Base-by-base conservation (phyloP, 37 sponge, comb jelly and placozoan species). In the Eunapius fragilis region DNA sequence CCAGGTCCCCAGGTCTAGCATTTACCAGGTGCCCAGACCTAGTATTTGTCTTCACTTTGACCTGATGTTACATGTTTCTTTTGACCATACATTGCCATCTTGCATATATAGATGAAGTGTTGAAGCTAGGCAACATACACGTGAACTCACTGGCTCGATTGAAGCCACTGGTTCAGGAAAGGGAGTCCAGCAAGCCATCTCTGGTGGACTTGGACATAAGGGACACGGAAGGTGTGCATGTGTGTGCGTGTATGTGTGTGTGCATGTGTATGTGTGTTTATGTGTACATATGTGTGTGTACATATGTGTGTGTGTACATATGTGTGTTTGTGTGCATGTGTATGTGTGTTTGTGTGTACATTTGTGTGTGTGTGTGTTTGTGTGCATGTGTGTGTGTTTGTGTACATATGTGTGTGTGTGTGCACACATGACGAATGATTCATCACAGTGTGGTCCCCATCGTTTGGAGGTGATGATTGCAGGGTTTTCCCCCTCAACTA, bases 211-310 rank as follows among this genome's bases (percentile, higher is more conserved):
- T 86, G 37, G 72, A 81, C 12, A 34, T 28, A 17, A 48, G 12
- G 11, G 70, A 68, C 35, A 23, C 26, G 14, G 26, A 48, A 48
- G 33, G 84, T 78, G 79, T 78, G 79, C 48, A 49, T 78, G 79
- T 78, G 79, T 78, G 79, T 78, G 79, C 48, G 79, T 78, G 79
- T 78, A 49, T 78, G 79, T 78, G 79, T 78, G 79, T 78, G 79
- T 78, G 79, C 48, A 49, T 78, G 79, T 78, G 79, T 78, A 49
- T 78, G 79, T 78, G 79, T 78, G 79, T 78, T 48, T 78, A 49
- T 78, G 79, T 78, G 41, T 33, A 49, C 14, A 13, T 34, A 19
- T 58, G 58, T 58, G 58, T 58, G 58, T 58, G 58, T 58, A 19
- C 14, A 19, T 58, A 19, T 58, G 58, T 58, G 58, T 58, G 58